Evolutionary conservation across 1,140 invertebrate species (phyloP), one percentile per base, ranked within the genome.

Genomic region (Chionoecetes opilio): DNA sequence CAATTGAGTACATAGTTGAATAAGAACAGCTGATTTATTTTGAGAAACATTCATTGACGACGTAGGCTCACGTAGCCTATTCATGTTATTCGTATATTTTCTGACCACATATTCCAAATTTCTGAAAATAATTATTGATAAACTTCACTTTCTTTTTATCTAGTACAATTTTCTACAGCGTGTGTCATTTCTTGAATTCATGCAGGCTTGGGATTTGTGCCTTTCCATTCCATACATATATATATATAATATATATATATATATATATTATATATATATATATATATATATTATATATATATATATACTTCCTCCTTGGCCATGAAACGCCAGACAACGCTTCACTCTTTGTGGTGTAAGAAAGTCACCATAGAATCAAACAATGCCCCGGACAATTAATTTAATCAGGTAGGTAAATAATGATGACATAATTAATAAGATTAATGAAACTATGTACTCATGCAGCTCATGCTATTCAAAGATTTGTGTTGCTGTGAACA

Each of bases 141-240:
- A 37, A 86, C n/a, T 29, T 86, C 84, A 37, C 84, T 86, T 86
- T 86, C 3, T 86, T 86, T 86, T 86, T 86, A 37, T 86, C 84
- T 86, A 86, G 29, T 86, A 86, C 84, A 31, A 86, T 34, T 86
- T 86, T 86, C 84, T 86, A n/a, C 14, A 37, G 84, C 17, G 29
- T 86, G 82, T 26, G 84, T 86, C 84, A 86, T 86, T 34, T 86
- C 53, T 86, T 86, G 84, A 86, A 86, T 86, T 86, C 84, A 86
- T 9, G 21, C 84, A 86, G 84, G 84, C 29, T 86, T 37, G 84
- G 84, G 84, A 86, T 86, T 86, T 37, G 84, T 86, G 84, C 3
- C 6, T 86, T 86, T 34, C 84, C 3, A 86, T 26, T 31, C 32
- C 3, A 8, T 6, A 84, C n/a, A 34, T 84, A 84, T 29, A n/a